Evolutionary conservation across 2,113 vertebrate species (phyloP).

Genomic region (Trichomycterus rosablanca): DNA sequence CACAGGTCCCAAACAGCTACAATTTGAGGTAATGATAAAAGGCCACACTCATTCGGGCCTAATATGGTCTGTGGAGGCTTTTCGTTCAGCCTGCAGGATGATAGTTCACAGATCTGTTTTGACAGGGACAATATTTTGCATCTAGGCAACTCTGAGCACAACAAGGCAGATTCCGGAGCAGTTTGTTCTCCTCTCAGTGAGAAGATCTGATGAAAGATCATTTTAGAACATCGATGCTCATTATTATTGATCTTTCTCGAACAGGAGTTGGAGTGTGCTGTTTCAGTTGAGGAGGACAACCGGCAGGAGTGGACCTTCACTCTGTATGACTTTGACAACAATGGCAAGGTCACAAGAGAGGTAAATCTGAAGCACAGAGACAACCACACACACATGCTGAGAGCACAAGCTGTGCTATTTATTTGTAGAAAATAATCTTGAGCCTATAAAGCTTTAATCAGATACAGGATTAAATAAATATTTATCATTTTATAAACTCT

Average conservation of each 20-base stretch:
- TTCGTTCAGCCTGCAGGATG: background rate
- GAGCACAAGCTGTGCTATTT: too few species aligned
- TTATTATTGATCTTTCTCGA: constrained; percentile 44
- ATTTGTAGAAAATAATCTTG: too few species aligned
- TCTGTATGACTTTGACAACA: constrained; percentile 98
- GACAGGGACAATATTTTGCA: background rate
- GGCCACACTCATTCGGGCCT: background rate
- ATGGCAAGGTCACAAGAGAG: constrained; percentile 96
- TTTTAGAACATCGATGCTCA: background rate
- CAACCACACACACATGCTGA: too few species aligned
- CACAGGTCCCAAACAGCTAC: constrained; percentile 82
- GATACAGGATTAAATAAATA: too few species aligned
- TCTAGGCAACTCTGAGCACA: background rate
- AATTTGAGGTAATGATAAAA: constrained; percentile 86
- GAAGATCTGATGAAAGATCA: too few species aligned
- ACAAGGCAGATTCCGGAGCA: background rate
- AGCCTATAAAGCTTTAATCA: too few species aligned
- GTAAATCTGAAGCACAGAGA: constrained; percentile 60
- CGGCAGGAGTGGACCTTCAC: constrained; percentile 99
- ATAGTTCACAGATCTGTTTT: background rate
- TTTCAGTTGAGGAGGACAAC: constrained; percentile 95
- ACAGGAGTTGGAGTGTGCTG: constrained; percentile 95
- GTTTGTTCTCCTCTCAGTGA: too few species aligned
- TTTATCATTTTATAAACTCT: too few species aligned
- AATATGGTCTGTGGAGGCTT: background rate